A percentile compares a stretch with the other conserved stretches of the same genome.
These are phyloP conservation scores for Mastomys natalensis DNA, from an alignment of 2,113 vertebrate genomes.

Conservation along the genomic window DNA sequence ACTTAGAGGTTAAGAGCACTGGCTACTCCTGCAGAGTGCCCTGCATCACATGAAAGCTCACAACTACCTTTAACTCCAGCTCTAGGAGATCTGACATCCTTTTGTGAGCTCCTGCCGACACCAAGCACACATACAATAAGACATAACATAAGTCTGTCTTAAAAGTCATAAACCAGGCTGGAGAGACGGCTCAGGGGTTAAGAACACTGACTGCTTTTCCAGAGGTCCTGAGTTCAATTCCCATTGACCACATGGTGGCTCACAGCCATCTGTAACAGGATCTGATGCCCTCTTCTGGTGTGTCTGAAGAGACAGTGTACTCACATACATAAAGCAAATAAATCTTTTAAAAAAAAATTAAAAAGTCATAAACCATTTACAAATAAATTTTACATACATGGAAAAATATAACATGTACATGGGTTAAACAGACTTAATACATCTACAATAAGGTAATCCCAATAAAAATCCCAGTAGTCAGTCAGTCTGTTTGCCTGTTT, in stretches of 20 bases:
- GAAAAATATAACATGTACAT: background rate
- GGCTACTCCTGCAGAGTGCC: background rate
- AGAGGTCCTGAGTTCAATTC: too few relatives aligned
- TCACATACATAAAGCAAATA: too few relatives aligned
- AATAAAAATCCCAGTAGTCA: background rate
- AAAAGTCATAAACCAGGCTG: background rate
- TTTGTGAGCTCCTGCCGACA: background rate
- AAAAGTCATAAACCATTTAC: background rate
- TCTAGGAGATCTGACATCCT: background rate
- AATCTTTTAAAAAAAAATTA: too few relatives aligned
- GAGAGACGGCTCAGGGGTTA: too few relatives aligned
- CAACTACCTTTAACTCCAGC: background rate
- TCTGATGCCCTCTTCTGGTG: too few relatives aligned
- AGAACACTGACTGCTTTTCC: too few relatives aligned
- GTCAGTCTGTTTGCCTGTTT: background rate
- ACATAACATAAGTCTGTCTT: background rate
- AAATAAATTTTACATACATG: background rate
- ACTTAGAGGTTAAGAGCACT: background rate
- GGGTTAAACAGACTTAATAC: background rate
- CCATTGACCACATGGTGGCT: too few relatives aligned
- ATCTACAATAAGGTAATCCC: background rate
- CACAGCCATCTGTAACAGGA: too few relatives aligned
- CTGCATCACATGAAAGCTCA: background rate
- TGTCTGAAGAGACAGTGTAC: too few relatives aligned
- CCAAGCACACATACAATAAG: background rate